Base-by-base conservation (phyloP, 2,113 vertebrate species). In the Pelobates fuscus region DNA sequence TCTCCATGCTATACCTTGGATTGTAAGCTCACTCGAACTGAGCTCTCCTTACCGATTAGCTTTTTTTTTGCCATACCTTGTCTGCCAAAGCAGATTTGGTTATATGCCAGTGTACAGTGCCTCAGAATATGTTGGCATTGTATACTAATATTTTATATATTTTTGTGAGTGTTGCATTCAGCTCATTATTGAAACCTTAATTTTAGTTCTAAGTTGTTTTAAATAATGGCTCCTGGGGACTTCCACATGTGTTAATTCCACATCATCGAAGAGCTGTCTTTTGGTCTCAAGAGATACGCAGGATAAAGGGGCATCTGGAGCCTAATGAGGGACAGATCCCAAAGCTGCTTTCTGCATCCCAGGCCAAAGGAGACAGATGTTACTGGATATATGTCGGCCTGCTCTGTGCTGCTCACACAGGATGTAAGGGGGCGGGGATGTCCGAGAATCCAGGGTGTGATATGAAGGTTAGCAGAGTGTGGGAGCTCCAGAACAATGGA, bases 331-430 rank as follows among this genome's bases (percentile, higher is more conserved):
- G 20, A 57, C 29, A 67, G 18, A 67, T 55, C n/a, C 26, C 20
- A 25, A 21, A 21, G n/a, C 23, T n/a, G 4, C 27, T n/a, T 24
- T 20, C 26, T 32, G 15, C 20, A 41, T 32, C 26, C n/a, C 29
- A 29, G 11, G 67, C 27, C 49, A 37, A 37, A 17, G 21, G 49
- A 23, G 20, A 23, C 68, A 60, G 24, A 71, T 71, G 55, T 46
- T 46, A 24, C n/a, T 30, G 26, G 18, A 32, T 23, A 54, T 27
- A n/a, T n/a, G 64, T 37, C 20, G 30, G 29, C 52, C 27, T 37
- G 26, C 25, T 7, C 21, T 43, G 57, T 55, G 17, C 68, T 27
- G 17, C 10, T 12, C n/a, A 27, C 25, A 44, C 32, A 67, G 37
- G 63, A 17, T 65, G 12, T 41, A 67, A 32, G 17, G 52, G 21